Conservation (phyloP, 2,797 vertebrate species). For the Falco naumanni region DNA sequence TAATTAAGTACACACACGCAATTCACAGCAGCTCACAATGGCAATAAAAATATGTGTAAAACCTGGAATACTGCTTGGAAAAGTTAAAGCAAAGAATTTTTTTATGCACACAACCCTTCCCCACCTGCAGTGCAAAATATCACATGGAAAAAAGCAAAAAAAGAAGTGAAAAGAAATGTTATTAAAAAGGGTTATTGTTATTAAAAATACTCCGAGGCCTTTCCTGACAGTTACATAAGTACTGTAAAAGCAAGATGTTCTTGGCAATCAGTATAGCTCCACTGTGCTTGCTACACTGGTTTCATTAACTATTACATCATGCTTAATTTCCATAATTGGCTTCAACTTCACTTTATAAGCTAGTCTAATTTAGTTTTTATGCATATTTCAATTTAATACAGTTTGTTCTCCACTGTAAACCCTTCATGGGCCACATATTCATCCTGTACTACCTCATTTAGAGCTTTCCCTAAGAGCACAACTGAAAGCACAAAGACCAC, state of each 20-base stretch:
- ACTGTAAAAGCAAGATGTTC: conserved; percentile 67
- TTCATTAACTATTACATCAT: conserved; percentile 75
- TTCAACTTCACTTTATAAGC: conserved; percentile 70
- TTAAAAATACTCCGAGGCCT: conserved; percentile 33
- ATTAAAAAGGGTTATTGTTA: conserved; percentile 26
- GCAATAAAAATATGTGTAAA: background rate
- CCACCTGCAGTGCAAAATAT: background rate
- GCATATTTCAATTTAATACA: conserved; percentile 64
- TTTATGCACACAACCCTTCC: background rate
- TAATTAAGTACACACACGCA: background rate
- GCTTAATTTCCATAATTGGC: conserved; percentile 74
- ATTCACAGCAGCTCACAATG: background rate
- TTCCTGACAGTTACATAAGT: conserved; percentile 52
- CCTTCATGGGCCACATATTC: conserved; percentile 33
- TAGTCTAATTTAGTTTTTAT: conserved; percentile 61
- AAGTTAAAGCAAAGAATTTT: background rate
- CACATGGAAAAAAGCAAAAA: background rate
- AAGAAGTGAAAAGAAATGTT: background rate
- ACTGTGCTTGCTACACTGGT: conserved; percentile 65
- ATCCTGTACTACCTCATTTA: conserved; percentile 27
- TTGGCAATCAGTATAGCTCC: conserved; percentile 58
- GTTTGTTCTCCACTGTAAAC: conserved; percentile 53
- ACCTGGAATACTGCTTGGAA: background rate
- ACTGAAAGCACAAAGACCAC: conserved; percentile 37
- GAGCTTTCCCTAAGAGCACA: conserved; percentile 13